Conservation (phyloP, 2,113 vertebrate genomes). For the Motacilla alba region DNA sequence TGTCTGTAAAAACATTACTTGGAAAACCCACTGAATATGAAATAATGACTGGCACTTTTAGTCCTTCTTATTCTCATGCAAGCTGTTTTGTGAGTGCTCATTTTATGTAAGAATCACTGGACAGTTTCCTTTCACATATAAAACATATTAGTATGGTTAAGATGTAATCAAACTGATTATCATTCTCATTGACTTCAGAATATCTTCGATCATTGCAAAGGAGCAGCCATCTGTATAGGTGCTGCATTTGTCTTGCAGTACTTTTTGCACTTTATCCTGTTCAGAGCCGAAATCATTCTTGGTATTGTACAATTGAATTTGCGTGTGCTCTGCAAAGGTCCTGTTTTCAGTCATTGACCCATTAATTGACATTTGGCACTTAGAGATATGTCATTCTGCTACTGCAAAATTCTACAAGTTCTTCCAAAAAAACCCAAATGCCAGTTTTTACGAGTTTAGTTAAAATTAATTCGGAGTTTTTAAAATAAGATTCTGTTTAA, state of each 20-base stretch:
- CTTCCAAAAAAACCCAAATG: not conserved
- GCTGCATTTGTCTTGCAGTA: not conserved
- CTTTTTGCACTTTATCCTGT: not conserved
- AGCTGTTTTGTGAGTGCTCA: not conserved
- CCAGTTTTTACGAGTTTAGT: not conserved
- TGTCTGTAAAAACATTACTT: not conserved
- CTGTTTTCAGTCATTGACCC: not conserved
- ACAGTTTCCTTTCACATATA: not conserved
- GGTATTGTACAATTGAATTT: not conserved
- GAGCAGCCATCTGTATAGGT: not conserved
- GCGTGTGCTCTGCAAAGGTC: not conserved
- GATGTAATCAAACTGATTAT: not conserved
- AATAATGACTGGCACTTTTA: not conserved
- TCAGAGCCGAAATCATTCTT: not conserved
- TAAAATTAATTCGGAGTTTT: not conserved
- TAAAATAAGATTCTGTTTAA: not conserved
- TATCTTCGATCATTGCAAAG: not conserved
- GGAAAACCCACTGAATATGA: not conserved
- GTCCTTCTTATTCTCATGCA: not conserved
- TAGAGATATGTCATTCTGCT: constrained; percentile 6
- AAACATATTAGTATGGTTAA: not conserved
- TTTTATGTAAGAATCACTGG: not conserved
- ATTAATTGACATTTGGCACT: not conserved
- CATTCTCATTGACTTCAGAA: not conserved
- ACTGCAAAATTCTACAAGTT: not conserved